phyloP scores from a whole-genome alignment of 1,140 invertebrate genomes.

The Lepidotrigona ventralis region DNA sequence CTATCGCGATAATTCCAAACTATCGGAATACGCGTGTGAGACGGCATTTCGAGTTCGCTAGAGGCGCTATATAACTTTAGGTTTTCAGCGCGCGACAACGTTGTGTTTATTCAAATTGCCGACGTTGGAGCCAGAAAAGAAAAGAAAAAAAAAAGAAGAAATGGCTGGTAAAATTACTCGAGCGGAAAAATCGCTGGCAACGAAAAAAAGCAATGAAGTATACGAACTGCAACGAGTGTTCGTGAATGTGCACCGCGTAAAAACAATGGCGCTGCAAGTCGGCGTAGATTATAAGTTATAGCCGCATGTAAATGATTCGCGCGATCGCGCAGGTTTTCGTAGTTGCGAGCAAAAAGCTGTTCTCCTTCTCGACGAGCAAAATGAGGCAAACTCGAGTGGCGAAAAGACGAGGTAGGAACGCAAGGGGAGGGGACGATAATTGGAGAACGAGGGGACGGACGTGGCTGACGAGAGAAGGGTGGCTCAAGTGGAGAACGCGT shows the following conservation, averaged over 20 bases:
- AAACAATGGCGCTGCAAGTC: constrained; percentile 32
- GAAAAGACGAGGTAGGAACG: constrained; percentile 49
- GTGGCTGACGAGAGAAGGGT: constrained; percentile 59
- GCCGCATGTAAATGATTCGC: constrained; percentile 47
- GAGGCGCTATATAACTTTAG: too few species aligned
- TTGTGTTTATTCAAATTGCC: too few species aligned
- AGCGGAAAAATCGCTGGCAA: constrained; percentile 1
- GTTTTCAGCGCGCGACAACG: too few species aligned
- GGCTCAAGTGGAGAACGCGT: constrained; percentile 61
- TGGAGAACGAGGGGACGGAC: constrained; percentile 57
- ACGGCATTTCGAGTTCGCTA: too few species aligned
- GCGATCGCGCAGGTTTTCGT: constrained; percentile 34
- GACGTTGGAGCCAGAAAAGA: too few species aligned
- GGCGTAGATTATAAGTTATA: constrained; percentile 40
- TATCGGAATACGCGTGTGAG: too few species aligned
- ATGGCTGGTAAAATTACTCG: neutral
- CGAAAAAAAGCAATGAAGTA: too few species aligned
- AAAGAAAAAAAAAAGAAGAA: too few species aligned
- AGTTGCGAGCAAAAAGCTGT: constrained; percentile 46
- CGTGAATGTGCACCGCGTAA: neutral
- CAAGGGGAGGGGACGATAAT: constrained; percentile 58
- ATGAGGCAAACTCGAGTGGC: constrained; percentile 50
- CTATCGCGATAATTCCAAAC: too few species aligned
- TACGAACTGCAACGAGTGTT: neutral
- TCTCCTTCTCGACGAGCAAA: constrained; percentile 54